These are phyloP conservation scores for Philopedon plagiatum DNA, from an alignment of 2,888 invertebrate genomes.

Conservation along the genomic window DNA sequence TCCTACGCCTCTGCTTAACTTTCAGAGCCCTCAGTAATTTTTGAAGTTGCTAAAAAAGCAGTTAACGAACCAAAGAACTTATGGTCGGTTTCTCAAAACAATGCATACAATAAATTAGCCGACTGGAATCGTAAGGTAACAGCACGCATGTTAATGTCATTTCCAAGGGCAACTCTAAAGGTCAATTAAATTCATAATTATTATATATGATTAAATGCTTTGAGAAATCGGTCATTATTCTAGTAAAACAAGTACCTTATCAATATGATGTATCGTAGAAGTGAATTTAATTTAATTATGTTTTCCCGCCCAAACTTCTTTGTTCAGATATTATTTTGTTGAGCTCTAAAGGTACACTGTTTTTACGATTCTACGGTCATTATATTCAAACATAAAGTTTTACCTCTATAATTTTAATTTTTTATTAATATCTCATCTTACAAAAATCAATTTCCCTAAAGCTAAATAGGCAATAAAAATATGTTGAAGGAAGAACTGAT, in stretches of 20 bases:
- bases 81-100: too few relatives aligned
- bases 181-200: too few relatives aligned
- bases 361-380: background rate
- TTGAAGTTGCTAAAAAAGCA: background rate
- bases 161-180: too few relatives aligned
- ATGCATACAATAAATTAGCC: too few relatives aligned
- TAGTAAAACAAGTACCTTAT: background rate
- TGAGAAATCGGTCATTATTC: too few relatives aligned
- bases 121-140: too few relatives aligned
- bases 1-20: too few relatives aligned
- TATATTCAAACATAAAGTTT: conserved; percentile 27
- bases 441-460: conserved; percentile 32
- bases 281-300: background rate
- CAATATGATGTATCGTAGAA: background rate
- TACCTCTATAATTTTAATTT: conserved; percentile 21
- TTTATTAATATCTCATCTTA: conserved; percentile 35
- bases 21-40: background rate
- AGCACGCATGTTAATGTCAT: too few relatives aligned
- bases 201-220: too few relatives aligned
- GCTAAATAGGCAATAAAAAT: conserved; percentile 47
- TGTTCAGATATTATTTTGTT: background rate
- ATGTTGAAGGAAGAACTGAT: conserved; percentile 38
- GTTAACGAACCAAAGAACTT: background rate
- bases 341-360: background rate
- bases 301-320: background rate